A percentile compares a stretch with the other conserved stretches of the same genome.
These are phyloP conservation scores for Dryoscopus gambensis DNA, from an alignment of 2,113 vertebrate genomes.

Conservation along the genomic window DNA sequence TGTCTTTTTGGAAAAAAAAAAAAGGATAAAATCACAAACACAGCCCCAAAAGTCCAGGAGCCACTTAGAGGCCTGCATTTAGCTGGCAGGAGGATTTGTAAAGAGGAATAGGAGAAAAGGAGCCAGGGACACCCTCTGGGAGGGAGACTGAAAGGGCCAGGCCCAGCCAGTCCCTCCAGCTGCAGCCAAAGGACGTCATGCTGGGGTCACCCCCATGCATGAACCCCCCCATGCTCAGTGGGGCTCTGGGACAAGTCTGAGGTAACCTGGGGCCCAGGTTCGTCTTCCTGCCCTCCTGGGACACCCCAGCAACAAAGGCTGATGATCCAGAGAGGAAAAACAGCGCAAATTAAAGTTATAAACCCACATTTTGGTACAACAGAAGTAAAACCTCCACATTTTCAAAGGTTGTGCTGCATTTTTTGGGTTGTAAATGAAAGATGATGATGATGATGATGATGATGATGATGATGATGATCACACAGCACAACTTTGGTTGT, in stretches of 20 bases:
- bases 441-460: background rate
- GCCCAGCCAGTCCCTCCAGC: background rate
- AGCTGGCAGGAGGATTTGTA: background rate
- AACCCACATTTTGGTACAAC: background rate
- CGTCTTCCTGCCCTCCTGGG: background rate
- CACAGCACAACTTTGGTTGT: background rate
- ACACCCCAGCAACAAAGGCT: background rate
- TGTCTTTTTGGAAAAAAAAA: background rate
- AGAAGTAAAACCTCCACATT: background rate
- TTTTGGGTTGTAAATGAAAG: background rate
- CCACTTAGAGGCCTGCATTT: background rate
- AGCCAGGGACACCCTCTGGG: background rate
- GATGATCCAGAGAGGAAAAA: background rate
- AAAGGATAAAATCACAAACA: background rate
- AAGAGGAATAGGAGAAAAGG: background rate
- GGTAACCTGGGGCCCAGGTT: background rate
- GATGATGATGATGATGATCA: no score
- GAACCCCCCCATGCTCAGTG: background rate
- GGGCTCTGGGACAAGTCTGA: background rate
- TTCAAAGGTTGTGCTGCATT: fast-evolving
- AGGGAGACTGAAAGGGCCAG: background rate
- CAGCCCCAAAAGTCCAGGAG: background rate
- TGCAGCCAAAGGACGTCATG: background rate
- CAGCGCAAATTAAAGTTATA: background rate
- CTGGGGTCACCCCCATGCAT: background rate